Conservation (phyloP, 2,797 vertebrate genomes). For the Girardinus metallicus region DNA sequence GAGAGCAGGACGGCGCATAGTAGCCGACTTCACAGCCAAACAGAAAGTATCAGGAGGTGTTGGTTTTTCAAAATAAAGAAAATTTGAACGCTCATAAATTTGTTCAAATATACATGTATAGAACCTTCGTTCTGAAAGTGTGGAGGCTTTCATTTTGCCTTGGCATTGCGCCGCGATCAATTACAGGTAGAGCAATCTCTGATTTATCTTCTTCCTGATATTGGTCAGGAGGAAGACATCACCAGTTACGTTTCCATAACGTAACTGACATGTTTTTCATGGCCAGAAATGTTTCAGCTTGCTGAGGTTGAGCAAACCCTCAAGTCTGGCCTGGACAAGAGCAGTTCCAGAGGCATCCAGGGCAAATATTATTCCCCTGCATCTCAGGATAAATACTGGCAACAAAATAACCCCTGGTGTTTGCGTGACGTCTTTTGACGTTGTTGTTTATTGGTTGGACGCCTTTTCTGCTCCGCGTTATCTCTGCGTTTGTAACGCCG, state of each 20-base stretch:
- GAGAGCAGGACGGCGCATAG: too few relatives aligned
- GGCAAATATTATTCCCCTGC: neutral
- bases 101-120: too few relatives aligned
- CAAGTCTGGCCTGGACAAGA: neutral
- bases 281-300: neutral
- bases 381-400: slow-evolving; percentile 1
- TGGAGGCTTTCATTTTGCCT: too few relatives aligned
- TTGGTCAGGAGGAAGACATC: too few relatives aligned
- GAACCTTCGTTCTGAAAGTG: too few relatives aligned
- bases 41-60: too few relatives aligned
- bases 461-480: slow-evolving; percentile 24
- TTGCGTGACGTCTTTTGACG: slow-evolving; percentile 18
- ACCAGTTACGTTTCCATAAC: neutral
- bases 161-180: too few relatives aligned
- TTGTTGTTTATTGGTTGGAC: slow-evolving; percentile 13
- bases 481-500: slow-evolving; percentile 17
- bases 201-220: neutral
- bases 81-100: too few relatives aligned
- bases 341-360: too few relatives aligned
- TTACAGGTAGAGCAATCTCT: neutral
- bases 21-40: too few relatives aligned
- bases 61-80: too few relatives aligned
- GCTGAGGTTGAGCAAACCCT: neutral
- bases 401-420: neutral
- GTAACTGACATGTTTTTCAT: neutral